Percentiles rank a stretch among this genome's conserved stretches.
phyloP scores from a whole-genome alignment of 2,113 vertebrate genomes.

The Cricetomys ansorgei region DNA sequence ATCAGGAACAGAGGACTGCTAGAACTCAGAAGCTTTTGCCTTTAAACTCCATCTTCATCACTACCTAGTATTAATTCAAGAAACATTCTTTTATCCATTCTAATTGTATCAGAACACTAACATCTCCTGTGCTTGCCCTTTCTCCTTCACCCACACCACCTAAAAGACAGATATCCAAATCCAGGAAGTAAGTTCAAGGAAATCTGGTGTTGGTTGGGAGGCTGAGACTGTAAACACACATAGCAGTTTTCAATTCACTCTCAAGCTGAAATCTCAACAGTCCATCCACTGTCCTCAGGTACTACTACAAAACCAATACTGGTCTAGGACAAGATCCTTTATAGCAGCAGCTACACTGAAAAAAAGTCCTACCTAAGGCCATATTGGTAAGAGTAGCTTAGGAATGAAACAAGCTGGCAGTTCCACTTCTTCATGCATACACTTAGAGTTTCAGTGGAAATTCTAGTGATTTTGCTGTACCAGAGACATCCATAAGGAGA shows the following conservation, averaged over 20 bases:
- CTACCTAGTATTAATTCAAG: constrained; percentile 21
- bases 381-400: not conserved
- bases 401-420: not conserved
- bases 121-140: not conserved
- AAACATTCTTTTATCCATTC: not conserved
- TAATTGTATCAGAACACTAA: constrained; percentile 28
- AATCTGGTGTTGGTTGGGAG: constrained; percentile 9
- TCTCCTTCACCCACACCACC: not conserved
- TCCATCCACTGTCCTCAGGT: not conserved
- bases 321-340: not conserved
- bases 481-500: not conserved
- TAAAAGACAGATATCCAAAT: constrained; percentile 15
- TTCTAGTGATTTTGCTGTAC: constrained; percentile 13
- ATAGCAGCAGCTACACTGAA: not conserved
- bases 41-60: constrained; percentile 13
- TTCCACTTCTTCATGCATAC: not conserved
- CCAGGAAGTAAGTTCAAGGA: constrained; percentile 22
- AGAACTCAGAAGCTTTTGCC: not conserved
- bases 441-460: not conserved
- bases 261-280: constrained; percentile 15
- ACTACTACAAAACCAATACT: constrained; percentile 1
- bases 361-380: not conserved
- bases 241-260: not conserved
- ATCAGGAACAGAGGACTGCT: constrained; percentile 19
- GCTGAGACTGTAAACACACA: not conserved